Evolutionary conservation across 2,113 vertebrate species (phyloP).

Genomic region (Panurus biarmicus): DNA sequence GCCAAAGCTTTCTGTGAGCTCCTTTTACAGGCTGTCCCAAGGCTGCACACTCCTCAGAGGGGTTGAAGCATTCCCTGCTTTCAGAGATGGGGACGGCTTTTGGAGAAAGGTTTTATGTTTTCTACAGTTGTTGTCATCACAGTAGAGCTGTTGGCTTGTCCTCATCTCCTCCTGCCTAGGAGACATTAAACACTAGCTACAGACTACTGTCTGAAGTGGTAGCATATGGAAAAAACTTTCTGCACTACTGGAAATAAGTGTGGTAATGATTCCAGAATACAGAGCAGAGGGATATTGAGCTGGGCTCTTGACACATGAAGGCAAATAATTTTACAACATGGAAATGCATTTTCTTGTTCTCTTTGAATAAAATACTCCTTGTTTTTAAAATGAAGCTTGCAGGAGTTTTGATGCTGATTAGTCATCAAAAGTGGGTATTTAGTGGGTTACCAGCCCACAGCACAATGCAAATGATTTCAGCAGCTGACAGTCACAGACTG

Average conservation of each 20-base stretch:
- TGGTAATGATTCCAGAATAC: neutral
- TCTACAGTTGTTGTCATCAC: neutral
- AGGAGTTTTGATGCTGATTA: neutral
- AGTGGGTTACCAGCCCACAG: neutral
- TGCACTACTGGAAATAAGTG: slow-evolving; percentile 6
- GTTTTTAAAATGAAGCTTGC: neutral
- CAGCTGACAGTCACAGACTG: neutral
- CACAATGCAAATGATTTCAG: neutral
- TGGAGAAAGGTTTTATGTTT: neutral
- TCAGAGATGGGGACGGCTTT: neutral
- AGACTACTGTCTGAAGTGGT: neutral
- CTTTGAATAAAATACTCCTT: neutral
- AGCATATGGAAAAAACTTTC: neutral
- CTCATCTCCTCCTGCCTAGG: neutral
- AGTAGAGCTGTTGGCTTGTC: neutral
- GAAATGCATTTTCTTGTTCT: neutral
- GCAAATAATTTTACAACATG: neutral
- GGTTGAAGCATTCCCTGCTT: neutral
- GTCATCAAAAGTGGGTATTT: too few relatives aligned
- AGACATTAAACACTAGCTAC: neutral
- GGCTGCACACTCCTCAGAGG: neutral
- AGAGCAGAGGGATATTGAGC: neutral
- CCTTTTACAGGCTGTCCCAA: neutral
- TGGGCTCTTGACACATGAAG: neutral
- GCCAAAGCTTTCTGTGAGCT: neutral